These are phyloP conservation scores for Trigoniulus corallinus DNA, from an alignment of 1,140 invertebrate species.

Conservation along the genomic window DNA sequence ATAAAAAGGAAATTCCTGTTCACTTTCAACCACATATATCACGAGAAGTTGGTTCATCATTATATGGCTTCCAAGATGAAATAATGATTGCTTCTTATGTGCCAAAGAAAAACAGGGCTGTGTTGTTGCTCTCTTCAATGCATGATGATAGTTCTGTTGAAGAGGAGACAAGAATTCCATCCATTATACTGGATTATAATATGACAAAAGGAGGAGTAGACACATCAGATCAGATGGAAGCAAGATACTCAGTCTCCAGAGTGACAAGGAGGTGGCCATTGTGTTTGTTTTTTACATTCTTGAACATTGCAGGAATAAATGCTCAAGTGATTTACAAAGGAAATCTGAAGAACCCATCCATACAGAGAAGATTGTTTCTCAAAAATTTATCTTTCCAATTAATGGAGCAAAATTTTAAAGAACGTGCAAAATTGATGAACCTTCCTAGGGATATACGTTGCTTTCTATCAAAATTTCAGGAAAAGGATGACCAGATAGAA, in stretches of 20 bases:
- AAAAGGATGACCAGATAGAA: too few relatives aligned
- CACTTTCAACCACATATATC: background rate
- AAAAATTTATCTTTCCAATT: background rate
- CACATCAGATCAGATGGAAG: constrained; percentile 15
- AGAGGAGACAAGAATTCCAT: constrained; percentile 11
- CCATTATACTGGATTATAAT: constrained; percentile 18
- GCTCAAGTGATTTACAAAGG: background rate
- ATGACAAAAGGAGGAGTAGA: constrained; percentile 18
- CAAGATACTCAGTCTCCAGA: constrained; percentile 8
- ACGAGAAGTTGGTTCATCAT: background rate
- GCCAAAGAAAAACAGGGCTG: constrained; percentile 11
- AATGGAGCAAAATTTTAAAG: background rate
- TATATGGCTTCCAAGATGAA: constrained; percentile 6
- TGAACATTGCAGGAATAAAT: constrained; percentile 11
- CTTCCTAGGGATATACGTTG: too few relatives aligned
- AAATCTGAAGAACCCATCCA: background rate
- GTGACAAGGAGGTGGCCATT: constrained; percentile 10
- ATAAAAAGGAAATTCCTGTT: constrained; percentile 24
- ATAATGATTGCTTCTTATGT: background rate
- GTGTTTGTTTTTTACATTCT: constrained; percentile 12
- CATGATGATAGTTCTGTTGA: constrained; percentile 14
- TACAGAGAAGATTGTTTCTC: background rate
- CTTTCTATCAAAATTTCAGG: too few relatives aligned
- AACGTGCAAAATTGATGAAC: background rate
- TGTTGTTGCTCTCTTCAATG: constrained; percentile 13